Percentiles rank a stretch among this genome's conserved stretches.
Conservation (phyloP, 2,113 vertebrate genomes). For the Psittacus erithacus region DNA sequence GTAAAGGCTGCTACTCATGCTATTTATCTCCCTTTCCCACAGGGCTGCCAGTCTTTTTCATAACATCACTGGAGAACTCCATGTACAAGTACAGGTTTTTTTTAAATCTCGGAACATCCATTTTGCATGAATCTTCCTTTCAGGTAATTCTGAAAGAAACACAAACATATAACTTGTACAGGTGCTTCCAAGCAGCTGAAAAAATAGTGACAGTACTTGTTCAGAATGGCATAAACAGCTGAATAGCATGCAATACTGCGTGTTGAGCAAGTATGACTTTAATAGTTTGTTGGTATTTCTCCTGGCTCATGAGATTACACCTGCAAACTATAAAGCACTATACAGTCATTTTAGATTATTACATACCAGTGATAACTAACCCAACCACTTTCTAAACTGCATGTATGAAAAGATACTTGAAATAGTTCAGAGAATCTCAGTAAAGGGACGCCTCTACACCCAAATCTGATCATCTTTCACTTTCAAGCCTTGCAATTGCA, state of each 20-base stretch:
- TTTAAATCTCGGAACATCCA: background rate
- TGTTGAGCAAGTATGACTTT: background rate
- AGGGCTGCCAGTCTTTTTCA: background rate
- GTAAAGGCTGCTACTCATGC: background rate
- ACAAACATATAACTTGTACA: background rate
- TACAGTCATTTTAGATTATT: background rate
- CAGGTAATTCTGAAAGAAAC: constrained; percentile 13
- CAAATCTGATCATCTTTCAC: background rate
- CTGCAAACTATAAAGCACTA: background rate
- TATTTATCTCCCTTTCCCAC: background rate
- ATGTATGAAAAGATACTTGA: background rate
- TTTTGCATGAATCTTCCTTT: constrained; percentile 6
- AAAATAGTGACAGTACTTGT: background rate
- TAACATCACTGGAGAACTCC: background rate
- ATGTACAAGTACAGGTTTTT: background rate
- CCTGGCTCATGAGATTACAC: background rate
- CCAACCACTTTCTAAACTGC: background rate
- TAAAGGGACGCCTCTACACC: background rate
- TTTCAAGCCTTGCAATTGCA: background rate
- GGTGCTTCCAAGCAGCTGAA: background rate
- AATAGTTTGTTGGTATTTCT: background rate
- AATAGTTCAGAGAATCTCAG: background rate
- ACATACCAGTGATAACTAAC: background rate
- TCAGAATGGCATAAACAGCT: background rate
- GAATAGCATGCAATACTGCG: background rate